A percentile compares a stretch with the other conserved stretches of the same genome.
Evolutionary conservation across 92 coral and sea anemone genomes (phyloP).

Genomic region (Actinernus sp.): DNA sequence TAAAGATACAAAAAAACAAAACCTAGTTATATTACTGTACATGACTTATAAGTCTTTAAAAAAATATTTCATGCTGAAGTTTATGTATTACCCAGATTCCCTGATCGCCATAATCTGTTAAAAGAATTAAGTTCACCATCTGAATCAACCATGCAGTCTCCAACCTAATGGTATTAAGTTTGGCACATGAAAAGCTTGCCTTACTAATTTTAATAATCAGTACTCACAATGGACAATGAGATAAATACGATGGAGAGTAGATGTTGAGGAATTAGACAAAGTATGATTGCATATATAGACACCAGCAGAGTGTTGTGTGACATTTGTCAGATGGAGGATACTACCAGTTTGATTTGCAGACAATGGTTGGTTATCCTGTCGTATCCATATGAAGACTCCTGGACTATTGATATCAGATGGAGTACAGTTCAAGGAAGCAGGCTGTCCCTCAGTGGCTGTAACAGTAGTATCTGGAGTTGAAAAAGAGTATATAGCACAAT

Average conservation of each 20-base stretch:
- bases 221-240: slow-evolving; percentile 24
- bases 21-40: too few species aligned
- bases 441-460: slow-evolving; percentile 10
- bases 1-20: too few species aligned
- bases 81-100: too few species aligned
- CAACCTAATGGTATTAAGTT: too few species aligned
- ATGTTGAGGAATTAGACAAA: slow-evolving; percentile 6
- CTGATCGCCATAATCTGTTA: too few species aligned
- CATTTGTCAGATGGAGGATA: neutral
- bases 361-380: slow-evolving; percentile 9
- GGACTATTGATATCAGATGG: neutral
- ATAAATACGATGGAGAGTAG: neutral
- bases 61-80: too few species aligned
- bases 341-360: slow-evolving; percentile 12
- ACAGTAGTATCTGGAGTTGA: neutral
- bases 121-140: too few species aligned
- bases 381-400: slow-evolving; percentile 4
- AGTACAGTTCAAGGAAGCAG: slow-evolving; percentile 7
- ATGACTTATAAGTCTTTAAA: too few species aligned
- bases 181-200: too few species aligned
- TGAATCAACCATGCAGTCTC: too few species aligned
- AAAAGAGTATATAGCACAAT: neutral
- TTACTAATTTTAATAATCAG: too few species aligned
- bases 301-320: neutral
- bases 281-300: slow-evolving; percentile 9